A percentile compares a stretch with the other conserved stretches of the same genome.
phyloP scores from a whole-genome alignment of 2,797 vertebrate genomes.

The Chromobotia macracanthus region DNA sequence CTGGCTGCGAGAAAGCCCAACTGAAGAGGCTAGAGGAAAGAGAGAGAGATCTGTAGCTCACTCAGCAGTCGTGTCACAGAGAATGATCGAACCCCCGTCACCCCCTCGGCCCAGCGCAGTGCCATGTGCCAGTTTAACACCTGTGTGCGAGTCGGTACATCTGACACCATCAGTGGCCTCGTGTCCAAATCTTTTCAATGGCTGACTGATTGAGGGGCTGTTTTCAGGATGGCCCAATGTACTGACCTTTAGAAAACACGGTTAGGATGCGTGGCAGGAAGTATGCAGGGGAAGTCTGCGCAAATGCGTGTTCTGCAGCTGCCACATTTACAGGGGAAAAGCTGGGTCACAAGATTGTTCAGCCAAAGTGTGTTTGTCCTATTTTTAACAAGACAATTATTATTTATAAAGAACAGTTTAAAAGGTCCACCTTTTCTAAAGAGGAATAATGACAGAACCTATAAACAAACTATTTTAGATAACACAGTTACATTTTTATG shows the following conservation, averaged over 20 bases:
- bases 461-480: too few species aligned
- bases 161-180: constrained; percentile 19
- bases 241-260: constrained; percentile 41
- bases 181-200: constrained; percentile 19
- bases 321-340: constrained; percentile 7
- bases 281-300: constrained; percentile 16
- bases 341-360: background rate
- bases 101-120: constrained; percentile 38
- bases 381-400: background rate
- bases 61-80: constrained; percentile 2
- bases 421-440: background rate
- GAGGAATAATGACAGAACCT: too few species aligned
- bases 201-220: constrained; percentile 22
- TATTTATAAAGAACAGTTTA: background rate
- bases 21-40: too few species aligned
- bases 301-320: constrained; percentile 16
- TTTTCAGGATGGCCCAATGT: constrained; percentile 28
- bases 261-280: constrained; percentile 21
- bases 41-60: background rate
- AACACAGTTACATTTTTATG: too few species aligned
- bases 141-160: constrained; percentile 39
- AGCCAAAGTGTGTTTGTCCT: background rate
- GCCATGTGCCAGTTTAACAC: constrained; percentile 67
- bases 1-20: too few species aligned
- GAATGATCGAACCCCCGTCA: constrained; percentile 35